These are phyloP conservation scores for Theonella swinhoei DNA, from an alignment of 37 sponge, comb jelly and placozoan genomes.

Conservation along the genomic window DNA sequence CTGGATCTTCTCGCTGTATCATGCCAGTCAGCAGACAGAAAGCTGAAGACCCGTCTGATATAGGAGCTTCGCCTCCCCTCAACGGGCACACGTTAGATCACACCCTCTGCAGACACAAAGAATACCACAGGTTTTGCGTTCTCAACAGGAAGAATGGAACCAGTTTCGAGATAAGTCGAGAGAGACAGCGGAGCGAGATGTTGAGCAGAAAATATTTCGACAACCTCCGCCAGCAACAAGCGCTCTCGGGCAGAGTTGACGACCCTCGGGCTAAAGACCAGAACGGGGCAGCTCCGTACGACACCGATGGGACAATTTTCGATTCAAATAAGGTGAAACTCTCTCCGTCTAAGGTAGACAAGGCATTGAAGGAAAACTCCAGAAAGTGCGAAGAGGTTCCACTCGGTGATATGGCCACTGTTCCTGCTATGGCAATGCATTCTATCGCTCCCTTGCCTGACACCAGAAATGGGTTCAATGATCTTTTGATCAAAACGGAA, in stretches of 20 bases:
- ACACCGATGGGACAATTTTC: not conserved
- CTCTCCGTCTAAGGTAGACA: not conserved
- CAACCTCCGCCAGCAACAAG: constrained; percentile 46
- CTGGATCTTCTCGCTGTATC: too few relatives aligned
- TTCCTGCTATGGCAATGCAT: not conserved
- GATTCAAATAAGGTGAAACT: not conserved
- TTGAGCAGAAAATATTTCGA: constrained; percentile 50
- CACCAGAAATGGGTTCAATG: not conserved
- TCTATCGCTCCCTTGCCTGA: too few relatives aligned
- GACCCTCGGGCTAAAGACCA: not conserved
- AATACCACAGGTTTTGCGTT: constrained; percentile 45
- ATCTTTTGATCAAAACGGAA: not conserved
- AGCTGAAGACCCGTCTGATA: constrained; percentile 5
- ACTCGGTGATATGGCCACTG: not conserved
- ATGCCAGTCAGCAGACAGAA: constrained; percentile 29
- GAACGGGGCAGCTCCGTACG: not conserved
- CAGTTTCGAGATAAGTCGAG: constrained; percentile 34
- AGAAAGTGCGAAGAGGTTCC: not conserved
- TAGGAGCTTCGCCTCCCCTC: not conserved
- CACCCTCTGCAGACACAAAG: constrained; percentile 15
- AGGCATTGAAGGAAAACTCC: not conserved
- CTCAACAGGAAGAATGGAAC: constrained; percentile 21
- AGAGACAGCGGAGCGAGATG: constrained; percentile 25
- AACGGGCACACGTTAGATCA: constrained; percentile 19
- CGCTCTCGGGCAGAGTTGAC: not conserved